These are phyloP conservation scores for Anguilla obscura DNA, from an alignment of 2,797 vertebrate genomes.

Conservation along the genomic window DNA sequence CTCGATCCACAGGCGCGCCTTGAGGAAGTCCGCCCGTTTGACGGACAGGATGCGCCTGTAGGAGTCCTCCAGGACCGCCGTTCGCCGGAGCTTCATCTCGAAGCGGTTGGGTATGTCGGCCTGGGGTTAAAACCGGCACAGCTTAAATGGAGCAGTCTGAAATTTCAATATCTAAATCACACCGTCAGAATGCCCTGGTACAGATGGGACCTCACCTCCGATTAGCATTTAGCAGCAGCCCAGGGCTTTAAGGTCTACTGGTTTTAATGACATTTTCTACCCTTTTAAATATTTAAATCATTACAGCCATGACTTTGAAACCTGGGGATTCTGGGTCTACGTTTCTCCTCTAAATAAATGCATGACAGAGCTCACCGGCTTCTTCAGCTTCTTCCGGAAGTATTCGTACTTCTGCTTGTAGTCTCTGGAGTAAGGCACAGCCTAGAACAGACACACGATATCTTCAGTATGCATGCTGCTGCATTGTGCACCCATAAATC, in stretches of 20 bases:
- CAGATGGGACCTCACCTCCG: neutral
- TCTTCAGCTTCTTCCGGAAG: slow-evolving; percentile 95
- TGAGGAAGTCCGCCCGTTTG: slow-evolving; percentile 88
- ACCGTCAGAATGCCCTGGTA: neutral
- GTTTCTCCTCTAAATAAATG: neutral
- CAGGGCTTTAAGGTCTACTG: neutral
- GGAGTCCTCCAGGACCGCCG: slow-evolving; percentile 89
- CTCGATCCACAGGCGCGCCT: slow-evolving; percentile 95
- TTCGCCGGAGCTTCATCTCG: slow-evolving; percentile 89
- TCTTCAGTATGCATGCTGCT: neutral
- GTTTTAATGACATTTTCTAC: neutral
- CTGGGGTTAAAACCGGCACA: slow-evolving; percentile 62
- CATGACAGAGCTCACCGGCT: slow-evolving; percentile 76
- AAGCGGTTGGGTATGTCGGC: slow-evolving; percentile 94
- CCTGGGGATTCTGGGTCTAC: neutral
- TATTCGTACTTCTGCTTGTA: slow-evolving; percentile 98
- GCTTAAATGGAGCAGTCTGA: neutral
- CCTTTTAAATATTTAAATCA: neutral
- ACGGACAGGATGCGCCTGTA: slow-evolving; percentile 89
- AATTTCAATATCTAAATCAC: neutral
- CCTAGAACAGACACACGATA: slow-evolving; percentile 67
- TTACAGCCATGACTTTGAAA: neutral
- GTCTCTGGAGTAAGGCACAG: slow-evolving; percentile 98
- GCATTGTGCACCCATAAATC: neutral
- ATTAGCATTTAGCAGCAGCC: neutral